phyloP scores from a whole-genome alignment of 2,888 invertebrate genomes.

The Scaptomyza caliginosa region DNA sequence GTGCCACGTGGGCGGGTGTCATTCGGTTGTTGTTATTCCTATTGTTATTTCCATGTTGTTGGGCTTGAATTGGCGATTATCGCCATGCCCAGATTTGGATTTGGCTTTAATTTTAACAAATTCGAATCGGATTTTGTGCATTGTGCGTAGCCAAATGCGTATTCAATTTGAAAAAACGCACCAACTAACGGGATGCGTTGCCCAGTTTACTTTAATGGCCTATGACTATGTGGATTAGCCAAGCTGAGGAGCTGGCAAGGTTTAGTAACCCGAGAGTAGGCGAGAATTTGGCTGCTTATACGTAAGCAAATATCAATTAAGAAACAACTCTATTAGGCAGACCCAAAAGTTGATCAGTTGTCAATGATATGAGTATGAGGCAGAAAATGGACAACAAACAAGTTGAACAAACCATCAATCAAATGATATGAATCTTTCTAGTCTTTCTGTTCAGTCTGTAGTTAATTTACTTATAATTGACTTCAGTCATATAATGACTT shows the following conservation, averaged over 20 bases:
- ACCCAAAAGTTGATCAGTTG: slow-evolving; percentile 53
- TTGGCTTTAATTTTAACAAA: slow-evolving; percentile 42
- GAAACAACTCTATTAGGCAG: slow-evolving; percentile 50
- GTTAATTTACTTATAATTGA: slow-evolving; percentile 79
- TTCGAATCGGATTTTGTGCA: slow-evolving; percentile 70
- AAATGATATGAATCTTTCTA: slow-evolving; percentile 64
- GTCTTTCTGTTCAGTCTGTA: slow-evolving; percentile 41
- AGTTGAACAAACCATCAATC: slow-evolving; percentile 71
- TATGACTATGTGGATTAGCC: slow-evolving; percentile 73
- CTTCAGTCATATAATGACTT: slow-evolving; percentile 7
- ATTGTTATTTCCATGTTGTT: slow-evolving; percentile 29
- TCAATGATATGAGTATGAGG: slow-evolving; percentile 62
- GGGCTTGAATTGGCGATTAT: slow-evolving; percentile 64
- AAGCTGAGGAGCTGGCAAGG: slow-evolving; percentile 12
- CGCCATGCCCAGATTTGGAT: slow-evolving; percentile 51
- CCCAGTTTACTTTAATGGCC: slow-evolving; percentile 77
- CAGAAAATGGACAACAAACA: neutral
- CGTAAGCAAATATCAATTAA: slow-evolving; percentile 28
- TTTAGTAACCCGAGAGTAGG: neutral
- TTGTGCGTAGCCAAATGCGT: slow-evolving; percentile 64
- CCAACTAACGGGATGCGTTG: slow-evolving; percentile 11
- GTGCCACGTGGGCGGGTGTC: slow-evolving; percentile 43
- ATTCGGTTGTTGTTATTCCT: slow-evolving; percentile 36
- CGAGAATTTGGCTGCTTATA: no score
- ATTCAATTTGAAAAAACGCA: slow-evolving; percentile 46